Evolutionary conservation across 2,888 invertebrate species (phyloP).

Genomic region (Noctua janthina): DNA sequence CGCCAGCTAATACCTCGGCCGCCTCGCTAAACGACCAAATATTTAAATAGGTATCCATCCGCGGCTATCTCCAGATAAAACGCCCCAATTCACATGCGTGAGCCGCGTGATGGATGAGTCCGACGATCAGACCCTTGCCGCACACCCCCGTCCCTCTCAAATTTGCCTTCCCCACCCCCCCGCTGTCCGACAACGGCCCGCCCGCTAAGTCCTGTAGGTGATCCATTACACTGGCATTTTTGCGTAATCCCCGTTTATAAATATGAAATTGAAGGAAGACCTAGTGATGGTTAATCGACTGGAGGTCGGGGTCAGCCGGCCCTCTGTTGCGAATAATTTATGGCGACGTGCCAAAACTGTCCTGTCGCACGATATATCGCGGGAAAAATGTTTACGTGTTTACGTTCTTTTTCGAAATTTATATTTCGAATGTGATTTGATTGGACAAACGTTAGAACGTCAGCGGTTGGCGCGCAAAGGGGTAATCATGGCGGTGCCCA

Average conservation of each 20-base stretch:
- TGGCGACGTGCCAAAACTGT: slow-evolving; percentile 79
- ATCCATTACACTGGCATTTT: slow-evolving; percentile 90
- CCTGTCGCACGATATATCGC: slow-evolving; percentile 67
- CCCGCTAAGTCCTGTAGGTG: slow-evolving; percentile 88
- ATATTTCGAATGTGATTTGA: slow-evolving; percentile 63
- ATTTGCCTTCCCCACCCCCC: slow-evolving; percentile 85
- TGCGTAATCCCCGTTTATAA: slow-evolving; percentile 91
- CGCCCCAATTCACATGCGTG: slow-evolving; percentile 90
- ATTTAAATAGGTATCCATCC: slow-evolving; percentile 89
- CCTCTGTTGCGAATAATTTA: slow-evolving; percentile 84
- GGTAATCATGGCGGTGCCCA: slow-evolving; percentile 74
- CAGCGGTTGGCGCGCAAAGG: slow-evolving; percentile 62
- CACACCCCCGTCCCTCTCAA: slow-evolving; percentile 83
- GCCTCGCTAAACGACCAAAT: slow-evolving; percentile 86
- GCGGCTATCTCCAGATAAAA: slow-evolving; percentile 89
- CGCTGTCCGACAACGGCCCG: slow-evolving; percentile 76
- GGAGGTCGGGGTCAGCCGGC: slow-evolving; percentile 87
- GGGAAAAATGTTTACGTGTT: slow-evolving; percentile 69
- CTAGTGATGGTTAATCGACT: slow-evolving; percentile 90
- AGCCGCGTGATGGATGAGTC: slow-evolving; percentile 89
- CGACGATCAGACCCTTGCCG: slow-evolving; percentile 89
- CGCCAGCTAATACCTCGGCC: slow-evolving; percentile 62
- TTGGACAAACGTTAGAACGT: slow-evolving; percentile 55
- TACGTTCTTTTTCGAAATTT: slow-evolving; percentile 55
- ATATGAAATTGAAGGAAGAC: slow-evolving; percentile 90